phyloP scores from a whole-genome alignment of 2,888 invertebrate species.

The Sphecodes monilicornis region DNA sequence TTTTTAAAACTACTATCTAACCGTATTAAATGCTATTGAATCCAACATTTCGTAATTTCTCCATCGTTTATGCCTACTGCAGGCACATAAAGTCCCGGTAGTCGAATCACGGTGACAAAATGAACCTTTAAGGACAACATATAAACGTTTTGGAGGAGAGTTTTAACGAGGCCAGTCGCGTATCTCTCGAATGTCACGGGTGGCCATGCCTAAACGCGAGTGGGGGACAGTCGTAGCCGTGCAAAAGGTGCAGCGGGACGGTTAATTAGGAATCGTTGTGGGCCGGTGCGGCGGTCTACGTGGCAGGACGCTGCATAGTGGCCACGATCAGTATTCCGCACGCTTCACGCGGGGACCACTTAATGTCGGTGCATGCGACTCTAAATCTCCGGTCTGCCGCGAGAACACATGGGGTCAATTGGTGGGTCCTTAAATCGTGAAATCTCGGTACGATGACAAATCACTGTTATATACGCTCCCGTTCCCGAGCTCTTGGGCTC shows the following conservation, averaged over 20 bases:
- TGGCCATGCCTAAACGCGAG: constrained; percentile 27
- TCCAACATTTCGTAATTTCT: too few species aligned
- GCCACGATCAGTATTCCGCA: constrained; percentile 49
- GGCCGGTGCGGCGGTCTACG: constrained; percentile 17
- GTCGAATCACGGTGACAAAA: background rate
- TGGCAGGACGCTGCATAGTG: constrained; percentile 26
- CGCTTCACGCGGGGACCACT: constrained; percentile 47
- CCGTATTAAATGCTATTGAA: too few species aligned
- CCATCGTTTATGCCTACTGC: background rate
- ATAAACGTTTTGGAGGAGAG: background rate
- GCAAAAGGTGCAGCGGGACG: constrained; percentile 55
- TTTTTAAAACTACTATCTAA: too few species aligned
- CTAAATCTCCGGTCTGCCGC: constrained; percentile 46
- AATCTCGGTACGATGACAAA: constrained; percentile 62
- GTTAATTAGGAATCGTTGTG: constrained; percentile 54
- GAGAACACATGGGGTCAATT: constrained; percentile 60
- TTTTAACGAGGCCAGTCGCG: background rate
- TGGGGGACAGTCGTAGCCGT: background rate
- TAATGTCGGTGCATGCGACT: constrained; percentile 43
- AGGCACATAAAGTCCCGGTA: background rate
- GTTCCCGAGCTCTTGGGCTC: constrained; percentile 28
- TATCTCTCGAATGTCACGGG: constrained; percentile 33
- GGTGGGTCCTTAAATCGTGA: constrained; percentile 64
- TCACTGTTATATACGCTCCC: constrained; percentile 63
- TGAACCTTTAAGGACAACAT: background rate